A percentile compares a stretch with the other conserved stretches of the same genome.
Conservation (phyloP, 2,797 vertebrate genomes). For the Myripristis murdjan region DNA sequence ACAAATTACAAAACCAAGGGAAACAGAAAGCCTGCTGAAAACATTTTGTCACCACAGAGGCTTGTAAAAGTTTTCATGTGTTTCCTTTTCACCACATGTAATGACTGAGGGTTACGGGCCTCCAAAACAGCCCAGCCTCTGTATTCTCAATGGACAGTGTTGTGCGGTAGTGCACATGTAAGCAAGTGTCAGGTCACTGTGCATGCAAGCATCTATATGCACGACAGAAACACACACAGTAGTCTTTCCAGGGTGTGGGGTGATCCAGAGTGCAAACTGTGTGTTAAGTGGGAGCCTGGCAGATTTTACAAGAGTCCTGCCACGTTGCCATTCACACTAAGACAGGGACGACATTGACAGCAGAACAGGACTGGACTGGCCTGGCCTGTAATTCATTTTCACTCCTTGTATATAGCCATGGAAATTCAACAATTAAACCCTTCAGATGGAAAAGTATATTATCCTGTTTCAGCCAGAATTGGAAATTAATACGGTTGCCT, state of each 20-base stretch:
- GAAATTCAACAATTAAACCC: constrained; percentile 51
- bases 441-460: constrained; percentile 37
- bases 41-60: neutral
- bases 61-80: neutral
- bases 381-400: constrained; percentile 26
- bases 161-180: neutral
- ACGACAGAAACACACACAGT: neutral
- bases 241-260: constrained; percentile 17
- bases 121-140: constrained; percentile 2
- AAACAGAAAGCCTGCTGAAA: neutral
- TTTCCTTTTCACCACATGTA: constrained; percentile 1
- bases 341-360: constrained; percentile 65
- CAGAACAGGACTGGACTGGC: constrained; percentile 46
- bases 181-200: constrained; percentile 13
- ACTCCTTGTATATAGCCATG: constrained; percentile 14
- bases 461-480: constrained; percentile 20
- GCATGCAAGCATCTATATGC: neutral
- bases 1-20: neutral
- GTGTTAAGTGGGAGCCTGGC: constrained; percentile 47
- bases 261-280: constrained; percentile 19
- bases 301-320: constrained; percentile 56
- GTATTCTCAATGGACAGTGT: neutral
- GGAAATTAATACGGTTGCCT: constrained; percentile 22
- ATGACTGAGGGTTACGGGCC: neutral
- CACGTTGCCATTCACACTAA: constrained; percentile 33